These are phyloP conservation scores for Lordiphosa collinella DNA, from an alignment of 1,140 invertebrate species.

Conservation along the genomic window DNA sequence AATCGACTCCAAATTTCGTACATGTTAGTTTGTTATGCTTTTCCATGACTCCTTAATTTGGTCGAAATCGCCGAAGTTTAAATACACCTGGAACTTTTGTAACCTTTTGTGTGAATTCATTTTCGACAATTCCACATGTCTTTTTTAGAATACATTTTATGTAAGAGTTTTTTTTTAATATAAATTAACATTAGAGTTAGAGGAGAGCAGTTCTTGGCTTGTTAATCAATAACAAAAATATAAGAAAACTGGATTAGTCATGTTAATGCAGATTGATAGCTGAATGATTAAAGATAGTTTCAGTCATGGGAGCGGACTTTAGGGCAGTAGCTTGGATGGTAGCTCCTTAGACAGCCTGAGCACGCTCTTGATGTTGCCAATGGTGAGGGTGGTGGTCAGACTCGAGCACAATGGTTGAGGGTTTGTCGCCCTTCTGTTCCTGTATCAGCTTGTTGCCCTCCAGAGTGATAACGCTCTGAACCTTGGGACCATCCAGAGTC, in stretches of 20 bases:
- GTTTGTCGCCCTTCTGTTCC: constrained; percentile 85
- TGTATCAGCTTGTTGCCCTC: constrained; percentile 87
- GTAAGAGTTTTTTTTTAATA: constrained; percentile 8
- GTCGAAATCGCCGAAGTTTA: too few relatives aligned
- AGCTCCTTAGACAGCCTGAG: constrained; percentile 80
- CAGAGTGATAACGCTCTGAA: constrained; percentile 85
- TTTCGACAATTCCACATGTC: constrained; percentile 32
- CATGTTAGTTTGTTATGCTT: too few relatives aligned
- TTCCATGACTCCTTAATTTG: too few relatives aligned
- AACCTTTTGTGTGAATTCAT: too few relatives aligned
- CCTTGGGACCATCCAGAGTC: constrained; percentile 90
- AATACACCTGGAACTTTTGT: too few relatives aligned
- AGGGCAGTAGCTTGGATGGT: constrained; percentile 3
- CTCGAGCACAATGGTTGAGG: constrained; percentile 84
- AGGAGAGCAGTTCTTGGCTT: constrained; percentile 44
- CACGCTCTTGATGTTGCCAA: constrained; percentile 86
- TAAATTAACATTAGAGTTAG: constrained; percentile 58
- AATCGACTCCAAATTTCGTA: too few relatives aligned
- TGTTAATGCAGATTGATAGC: constrained; percentile 47
- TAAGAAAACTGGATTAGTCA: constrained; percentile 57
- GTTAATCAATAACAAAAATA: constrained; percentile 66
- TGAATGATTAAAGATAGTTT: constrained; percentile 42
- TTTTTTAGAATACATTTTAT: constrained; percentile 17
- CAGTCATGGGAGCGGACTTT: constrained; percentile 42
- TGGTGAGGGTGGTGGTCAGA: constrained; percentile 87